A percentile compares a stretch with the other conserved stretches of the same genome.
Conservation (phyloP, 2,797 vertebrate genomes). For the Champsocephalus esox region DNA sequence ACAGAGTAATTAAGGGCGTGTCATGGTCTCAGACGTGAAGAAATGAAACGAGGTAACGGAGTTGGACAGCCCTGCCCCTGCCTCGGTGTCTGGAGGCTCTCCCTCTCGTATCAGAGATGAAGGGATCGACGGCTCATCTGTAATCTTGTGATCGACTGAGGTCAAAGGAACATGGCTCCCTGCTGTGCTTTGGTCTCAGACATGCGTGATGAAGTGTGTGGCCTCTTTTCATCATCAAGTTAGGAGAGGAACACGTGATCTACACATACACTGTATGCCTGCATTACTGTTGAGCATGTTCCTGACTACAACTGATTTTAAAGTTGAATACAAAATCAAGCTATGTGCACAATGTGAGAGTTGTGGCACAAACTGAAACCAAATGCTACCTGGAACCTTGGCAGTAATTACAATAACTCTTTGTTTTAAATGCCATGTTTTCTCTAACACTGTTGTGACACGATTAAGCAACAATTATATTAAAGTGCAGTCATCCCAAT, state of each 20-base stretch:
- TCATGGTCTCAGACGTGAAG: constrained; percentile 34
- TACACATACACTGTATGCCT: not conserved
- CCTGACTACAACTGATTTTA: not conserved
- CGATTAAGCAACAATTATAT: not conserved
- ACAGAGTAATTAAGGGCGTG: constrained; percentile 51
- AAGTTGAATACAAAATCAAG: not conserved
- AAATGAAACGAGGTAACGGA: constrained; percentile 37
- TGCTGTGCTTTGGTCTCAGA: constrained; percentile 23
- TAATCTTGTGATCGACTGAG: constrained; percentile 40
- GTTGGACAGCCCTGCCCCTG: constrained; percentile 58
- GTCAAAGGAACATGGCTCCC: constrained; percentile 27
- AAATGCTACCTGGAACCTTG: not conserved
- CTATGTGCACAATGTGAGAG: not conserved
- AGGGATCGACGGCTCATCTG: constrained; percentile 32
- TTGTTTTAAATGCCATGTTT: not conserved
- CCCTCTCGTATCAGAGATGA: constrained; percentile 41
- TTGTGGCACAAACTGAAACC: not conserved
- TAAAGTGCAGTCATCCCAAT: not conserved
- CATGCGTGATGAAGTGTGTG: constrained; percentile 16
- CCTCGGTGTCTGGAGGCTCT: constrained; percentile 46
- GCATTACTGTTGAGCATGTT: not conserved
- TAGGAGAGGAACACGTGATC: not conserved
- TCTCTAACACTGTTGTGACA: not conserved
- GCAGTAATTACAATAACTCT: not conserved
- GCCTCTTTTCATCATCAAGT: constrained; percentile 11